These are phyloP conservation scores for Laterallus jamaicensis DNA, from an alignment of 2,113 vertebrate genomes.

Conservation along the genomic window DNA sequence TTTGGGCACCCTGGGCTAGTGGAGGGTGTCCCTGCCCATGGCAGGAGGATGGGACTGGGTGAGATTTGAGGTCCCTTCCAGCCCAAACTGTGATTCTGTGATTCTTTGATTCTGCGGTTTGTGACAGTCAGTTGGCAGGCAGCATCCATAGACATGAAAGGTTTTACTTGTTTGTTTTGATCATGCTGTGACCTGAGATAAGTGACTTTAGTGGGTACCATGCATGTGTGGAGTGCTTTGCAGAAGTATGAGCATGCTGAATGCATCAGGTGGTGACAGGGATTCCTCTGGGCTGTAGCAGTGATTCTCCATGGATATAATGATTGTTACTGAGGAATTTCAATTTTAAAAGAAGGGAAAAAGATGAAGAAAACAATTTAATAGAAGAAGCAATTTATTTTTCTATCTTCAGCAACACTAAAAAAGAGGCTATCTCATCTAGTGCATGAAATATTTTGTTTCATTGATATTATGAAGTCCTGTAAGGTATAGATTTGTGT, in stretches of 20 bases:
- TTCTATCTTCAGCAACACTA: neutral
- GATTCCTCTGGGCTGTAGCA: neutral
- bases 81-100: no score
- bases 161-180: neutral
- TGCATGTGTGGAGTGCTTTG: neutral
- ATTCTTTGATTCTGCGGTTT: neutral
- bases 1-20: no score
- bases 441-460: neutral
- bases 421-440: neutral
- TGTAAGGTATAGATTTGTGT: neutral
- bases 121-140: neutral
- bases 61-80: no score
- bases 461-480: neutral
- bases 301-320: no score
- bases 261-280: neutral
- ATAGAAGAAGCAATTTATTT: neutral
- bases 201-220: neutral
- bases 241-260: neutral
- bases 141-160: neutral
- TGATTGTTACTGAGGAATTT: no score
- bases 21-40: no score
- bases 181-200: neutral
- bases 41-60: no score
- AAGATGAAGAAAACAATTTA: neutral
- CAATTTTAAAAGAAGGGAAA: neutral